Base-by-base conservation (phyloP, 2,797 vertebrate species). In the Neoniphon sammara region DNA sequence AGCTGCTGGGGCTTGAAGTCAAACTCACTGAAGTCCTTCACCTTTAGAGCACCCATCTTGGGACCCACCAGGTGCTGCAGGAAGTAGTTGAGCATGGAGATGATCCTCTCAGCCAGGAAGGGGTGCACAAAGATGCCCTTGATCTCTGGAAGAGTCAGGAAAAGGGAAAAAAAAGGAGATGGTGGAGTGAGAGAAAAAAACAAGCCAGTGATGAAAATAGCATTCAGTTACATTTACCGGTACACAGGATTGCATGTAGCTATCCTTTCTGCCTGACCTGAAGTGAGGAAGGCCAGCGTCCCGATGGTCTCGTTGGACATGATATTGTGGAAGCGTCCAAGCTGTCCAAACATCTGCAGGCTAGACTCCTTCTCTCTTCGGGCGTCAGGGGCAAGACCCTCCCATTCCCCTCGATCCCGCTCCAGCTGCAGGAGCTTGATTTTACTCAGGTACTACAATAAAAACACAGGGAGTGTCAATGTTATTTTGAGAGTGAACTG, bases 251-350 rank as follows among this genome's bases (percentile, higher is more conserved):
- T 6, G 18, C 2, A 66, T 61, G 46, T 9, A 39, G 5, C 44
- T 10, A 50, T 10, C 42, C 2, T 54, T 53, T 66, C 69, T 62
- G 58, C 31, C 92, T 91, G 87, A 99, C 98, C 98, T 78, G 97
- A 99, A 70, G 98, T 99, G 68, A 99, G 95, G 91, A 98, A 99
- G 81, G 97, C 94, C 89, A 99, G 93, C 0, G 98, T 99, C 75
- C 97, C 96, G 1, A 99, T 99, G 64, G 98, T 99, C 89, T 99
- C 98, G 0, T 98, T 99, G 58, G 98, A 99, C 97, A 99, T 99
- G 88, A 99, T 99, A 88, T 99, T 99, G 92, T 99, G 98, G 92
- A 99, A 99, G 72, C 98, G 96, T 0, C 96, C 97, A 85, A 98
- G 92, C 93, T 99, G 98, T 60, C 97, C 97, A 57, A 99, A 97